A percentile compares a stretch with the other conserved stretches of the same genome.
Evolutionary conservation across 2,797 vertebrate species (phyloP).

Genomic region (Eleutherodactylus coqui): DNA sequence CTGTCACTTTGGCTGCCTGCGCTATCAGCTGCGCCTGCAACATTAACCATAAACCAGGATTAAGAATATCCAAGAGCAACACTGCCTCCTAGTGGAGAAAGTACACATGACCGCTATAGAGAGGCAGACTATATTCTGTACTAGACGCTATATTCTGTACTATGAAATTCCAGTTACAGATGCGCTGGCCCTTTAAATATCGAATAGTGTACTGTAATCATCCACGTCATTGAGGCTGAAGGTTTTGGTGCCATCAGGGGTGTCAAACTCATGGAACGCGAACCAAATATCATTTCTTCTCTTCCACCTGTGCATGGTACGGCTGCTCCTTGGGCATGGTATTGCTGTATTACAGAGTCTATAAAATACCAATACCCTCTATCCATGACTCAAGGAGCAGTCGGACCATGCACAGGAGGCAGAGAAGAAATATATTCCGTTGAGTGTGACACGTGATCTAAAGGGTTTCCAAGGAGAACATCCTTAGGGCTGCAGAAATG

Average conservation of each 20-base stretch:
- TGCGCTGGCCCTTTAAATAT: not conserved
- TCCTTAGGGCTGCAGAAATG: not conserved
- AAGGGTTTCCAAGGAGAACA: not conserved
- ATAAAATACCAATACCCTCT: too few species aligned
- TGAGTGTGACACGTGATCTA: too few species aligned
- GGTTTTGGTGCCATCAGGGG: not conserved
- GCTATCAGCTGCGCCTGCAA: conserved; percentile 23
- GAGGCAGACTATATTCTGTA: not conserved
- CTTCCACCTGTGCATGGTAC: too few species aligned
- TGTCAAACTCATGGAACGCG: too few species aligned
- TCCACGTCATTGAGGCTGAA: not conserved
- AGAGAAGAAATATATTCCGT: too few species aligned
- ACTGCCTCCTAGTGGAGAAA: conserved; percentile 33
- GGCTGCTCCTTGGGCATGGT: too few species aligned
- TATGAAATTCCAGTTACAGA: not conserved
- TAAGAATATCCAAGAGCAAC: not conserved
- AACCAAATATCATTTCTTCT: too few species aligned
- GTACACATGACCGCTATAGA: not conserved
- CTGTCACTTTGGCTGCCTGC: conserved; percentile 45
- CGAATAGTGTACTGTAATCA: not conserved
- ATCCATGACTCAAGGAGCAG: too few species aligned
- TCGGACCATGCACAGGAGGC: too few species aligned
- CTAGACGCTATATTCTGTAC: not conserved
- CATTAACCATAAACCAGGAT: conserved; percentile 37
- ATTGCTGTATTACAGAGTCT: too few species aligned